A percentile compares a stretch with the other conserved stretches of the same genome.
These are phyloP conservation scores for Peromyscus nudipes DNA, from an alignment of 2,797 vertebrate species.

Conservation along the genomic window DNA sequence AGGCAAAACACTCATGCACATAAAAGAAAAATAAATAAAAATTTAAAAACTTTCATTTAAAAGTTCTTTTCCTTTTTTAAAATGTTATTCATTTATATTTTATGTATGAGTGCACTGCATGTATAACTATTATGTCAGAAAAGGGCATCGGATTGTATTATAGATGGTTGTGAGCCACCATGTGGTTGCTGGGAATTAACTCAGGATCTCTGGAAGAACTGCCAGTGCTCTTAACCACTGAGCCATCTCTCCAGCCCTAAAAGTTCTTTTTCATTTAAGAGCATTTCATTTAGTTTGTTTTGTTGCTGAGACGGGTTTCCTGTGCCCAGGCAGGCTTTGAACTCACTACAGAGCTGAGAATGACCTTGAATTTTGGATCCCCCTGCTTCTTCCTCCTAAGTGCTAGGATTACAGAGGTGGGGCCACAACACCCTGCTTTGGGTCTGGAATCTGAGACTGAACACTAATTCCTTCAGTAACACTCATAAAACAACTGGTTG, in stretches of 20 bases:
- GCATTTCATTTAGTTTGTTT: not conserved
- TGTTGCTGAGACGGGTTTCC: not conserved
- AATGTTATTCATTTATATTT: not conserved
- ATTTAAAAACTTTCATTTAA: not conserved
- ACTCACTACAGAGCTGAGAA: not conserved
- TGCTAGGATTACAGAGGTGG: not conserved
- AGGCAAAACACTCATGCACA: not conserved
- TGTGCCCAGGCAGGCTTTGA: not conserved
- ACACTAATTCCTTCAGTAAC: not conserved
- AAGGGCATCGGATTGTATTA: not conserved
- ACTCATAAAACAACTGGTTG: not conserved
- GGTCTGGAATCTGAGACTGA: not conserved
- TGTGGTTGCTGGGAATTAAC: not conserved
- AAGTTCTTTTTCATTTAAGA: not conserved
- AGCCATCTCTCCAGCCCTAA: not conserved
- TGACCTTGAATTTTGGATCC: not conserved
- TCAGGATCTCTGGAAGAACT: not conserved
- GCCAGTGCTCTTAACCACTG: not conserved
- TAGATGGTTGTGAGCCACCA: not conserved
- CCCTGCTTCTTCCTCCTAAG: not conserved
- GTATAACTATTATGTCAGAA: not conserved
- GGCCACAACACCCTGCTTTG: not conserved
- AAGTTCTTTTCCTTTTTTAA: not conserved
- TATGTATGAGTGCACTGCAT: not conserved
- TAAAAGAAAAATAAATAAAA: not conserved